Base-by-base conservation (phyloP, 2,797 vertebrate genomes). In the Clarias fuscus region DNA sequence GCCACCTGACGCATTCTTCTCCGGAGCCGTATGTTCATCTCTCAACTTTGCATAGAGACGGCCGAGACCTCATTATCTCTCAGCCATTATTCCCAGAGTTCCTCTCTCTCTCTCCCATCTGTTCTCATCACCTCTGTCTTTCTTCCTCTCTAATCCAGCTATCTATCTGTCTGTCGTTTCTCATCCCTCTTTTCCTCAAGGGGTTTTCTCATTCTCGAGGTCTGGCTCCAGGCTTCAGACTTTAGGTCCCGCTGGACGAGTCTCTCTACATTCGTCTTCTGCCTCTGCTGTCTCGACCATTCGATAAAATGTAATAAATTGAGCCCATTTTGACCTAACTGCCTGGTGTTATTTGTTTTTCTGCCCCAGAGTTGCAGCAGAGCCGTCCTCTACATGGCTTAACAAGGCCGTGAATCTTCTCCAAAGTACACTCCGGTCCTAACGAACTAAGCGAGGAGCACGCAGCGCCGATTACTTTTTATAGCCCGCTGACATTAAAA, bases 251-350 rank as follows among this genome's bases (percentile, higher is more conserved):
- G 2, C 53, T 13, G 10, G 27, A 71, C 56, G 43, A 64, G 59
- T 40, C 72, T 24, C 68, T 72, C 43, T 27, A 48, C 70, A 70
- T 85, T 73, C 24, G 40, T 86, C 84, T 88, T 40, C 84, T 73
- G 53, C 62, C 67, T 73, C 48, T 53, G 67, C 68, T 75, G 83
- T 85, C 82, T 88, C 61, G 62, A 76, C 87, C 73, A 82, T 90
- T 93, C 89, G 85, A 71, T 82, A 86, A 86, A 68, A 83, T n/a
- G 11, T 89, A 91, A 91, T 90, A 86, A 84, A 89, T 86, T 77
- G 82, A 86, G 84, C 83, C 88, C 43, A 88, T 89, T 86, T 86
- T 83, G 43, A 85, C 90, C 84, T 86, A 86, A 91, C 81, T 86
- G 82, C 70, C 83, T 71, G 0, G 22, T 86, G 84, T 90, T 92